phyloP scores from a whole-genome alignment of 2,113 vertebrate genomes.

The Clarias magur region DNA sequence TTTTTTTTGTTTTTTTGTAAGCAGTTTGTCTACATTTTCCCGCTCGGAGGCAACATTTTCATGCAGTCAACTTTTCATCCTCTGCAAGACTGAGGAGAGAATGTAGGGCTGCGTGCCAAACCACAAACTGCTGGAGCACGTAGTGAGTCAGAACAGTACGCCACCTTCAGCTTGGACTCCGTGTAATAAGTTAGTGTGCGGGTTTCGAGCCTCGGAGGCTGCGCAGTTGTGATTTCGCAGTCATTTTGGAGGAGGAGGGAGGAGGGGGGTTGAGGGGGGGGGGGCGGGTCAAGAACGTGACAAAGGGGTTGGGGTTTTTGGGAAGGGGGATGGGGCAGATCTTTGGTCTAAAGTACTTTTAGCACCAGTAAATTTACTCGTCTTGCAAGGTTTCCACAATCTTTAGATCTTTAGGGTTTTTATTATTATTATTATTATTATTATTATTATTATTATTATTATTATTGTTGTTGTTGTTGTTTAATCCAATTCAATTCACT shows the following conservation, averaged over 20 bases:
- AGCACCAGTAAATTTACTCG: not conserved
- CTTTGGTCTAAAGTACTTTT: not conserved
- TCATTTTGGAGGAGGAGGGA: slow-evolving; percentile 63
- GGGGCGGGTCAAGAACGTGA: slow-evolving; percentile 57
- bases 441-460: too few relatives aligned
- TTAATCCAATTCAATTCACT: too few relatives aligned
- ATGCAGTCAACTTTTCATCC: not conserved
- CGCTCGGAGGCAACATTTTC: not conserved
- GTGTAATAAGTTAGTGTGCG: slow-evolving; percentile 24
- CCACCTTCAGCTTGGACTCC: not conserved
- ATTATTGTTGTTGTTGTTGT: too few relatives aligned
- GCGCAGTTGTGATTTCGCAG: slow-evolving; percentile 73
- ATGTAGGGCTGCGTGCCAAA: slow-evolving; percentile 49
- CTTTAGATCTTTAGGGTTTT: not conserved
- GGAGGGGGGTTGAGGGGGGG: not conserved
- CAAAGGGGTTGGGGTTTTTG: slow-evolving; percentile 7
- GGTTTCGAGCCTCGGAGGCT: slow-evolving; percentile 53
- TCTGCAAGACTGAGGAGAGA: not conserved
- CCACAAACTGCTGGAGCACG: slow-evolving; percentile 57
- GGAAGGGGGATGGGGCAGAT: not conserved
- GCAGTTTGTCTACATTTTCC: not conserved
- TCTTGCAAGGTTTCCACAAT: not conserved
- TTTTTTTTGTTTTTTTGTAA: not conserved
- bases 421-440: too few relatives aligned
- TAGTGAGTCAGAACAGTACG: not conserved